Base-by-base conservation (phyloP, 2,888 invertebrate species). In the Subacronicta megacephala region DNA sequence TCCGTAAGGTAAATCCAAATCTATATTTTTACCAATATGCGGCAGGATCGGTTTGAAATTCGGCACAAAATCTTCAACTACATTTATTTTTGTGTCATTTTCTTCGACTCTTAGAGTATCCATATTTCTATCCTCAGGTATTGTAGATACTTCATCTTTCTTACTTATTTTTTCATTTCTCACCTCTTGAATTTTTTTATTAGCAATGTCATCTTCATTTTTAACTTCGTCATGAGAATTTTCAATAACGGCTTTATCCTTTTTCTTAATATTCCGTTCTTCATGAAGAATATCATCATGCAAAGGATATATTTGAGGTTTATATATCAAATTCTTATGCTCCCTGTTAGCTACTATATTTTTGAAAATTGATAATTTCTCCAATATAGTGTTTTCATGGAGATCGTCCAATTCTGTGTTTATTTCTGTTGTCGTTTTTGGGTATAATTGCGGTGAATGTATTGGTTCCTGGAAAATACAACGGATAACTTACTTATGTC, bases 251-350 rank as follows among this genome's bases (percentile, higher is more conserved):
- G 92, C 84, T 57, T 90, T 86, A 20, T 94, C 91, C 71, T 94
- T 94, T 57, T 93, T 94, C 51, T 90, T 92, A 0, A 90, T 93
- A 56, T 84, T 92, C 13, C 85, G 84, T 3, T 92, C 88, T 5
- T 74, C 75, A 16, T 94, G 93, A 5, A 84, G 74, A 0, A 88
- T 73, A 0, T 80, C 72, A 0, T 94, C 94, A 35, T 93, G 92
- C 0, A 89, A 0, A 0, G 94, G 94, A 52, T 93, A 92, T 1
- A 90, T 67, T 58, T 94, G 94, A 0, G 88, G 85, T 66, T 93
- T 91, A 0, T 83, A 75, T 7, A 85, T 73, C 0, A 94, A 62
- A 37, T 82, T 79, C 10, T 72, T 83, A 15, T 81, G 83, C 3
- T 89, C 87, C 13, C 90, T 72, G 10, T 77, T 86, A 0, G 81